A percentile compares a stretch with the other conserved stretches of the same genome.
phyloP scores from a whole-genome alignment of 2,888 invertebrate genomes.

The Iselma pallidipennis region DNA sequence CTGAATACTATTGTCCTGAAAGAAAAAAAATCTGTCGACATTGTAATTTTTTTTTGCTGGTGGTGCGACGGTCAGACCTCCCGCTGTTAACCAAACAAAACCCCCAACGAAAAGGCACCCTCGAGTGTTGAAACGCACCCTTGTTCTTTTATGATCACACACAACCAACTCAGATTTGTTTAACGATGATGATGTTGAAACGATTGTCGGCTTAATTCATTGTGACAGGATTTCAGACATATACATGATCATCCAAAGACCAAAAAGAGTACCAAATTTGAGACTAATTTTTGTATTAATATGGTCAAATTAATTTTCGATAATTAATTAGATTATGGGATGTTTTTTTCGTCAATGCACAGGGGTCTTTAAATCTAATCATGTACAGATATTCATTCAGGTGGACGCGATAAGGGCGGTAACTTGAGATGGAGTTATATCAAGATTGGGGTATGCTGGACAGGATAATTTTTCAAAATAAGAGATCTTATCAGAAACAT shows the following conservation, averaged over 20 bases:
- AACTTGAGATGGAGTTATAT: conserved; percentile 16
- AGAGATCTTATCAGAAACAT: not conserved
- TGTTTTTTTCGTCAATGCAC: too few relatives aligned
- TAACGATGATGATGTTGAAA: not conserved
- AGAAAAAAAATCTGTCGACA: conserved; percentile 1
- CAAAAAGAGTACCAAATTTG: too few relatives aligned
- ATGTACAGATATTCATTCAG: not conserved
- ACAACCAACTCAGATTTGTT: not conserved
- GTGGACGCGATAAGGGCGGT: conserved; percentile 21
- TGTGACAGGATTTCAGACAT: too few relatives aligned
- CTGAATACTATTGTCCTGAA: too few relatives aligned
- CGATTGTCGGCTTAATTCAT: not conserved
- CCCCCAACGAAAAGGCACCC: not conserved
- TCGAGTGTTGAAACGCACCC: not conserved
- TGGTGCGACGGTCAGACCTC: not conserved
- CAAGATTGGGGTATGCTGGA: not conserved
- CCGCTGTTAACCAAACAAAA: not conserved
- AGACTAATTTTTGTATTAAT: too few relatives aligned
- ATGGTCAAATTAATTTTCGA: too few relatives aligned
- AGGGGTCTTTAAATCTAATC: too few relatives aligned
- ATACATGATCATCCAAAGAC: too few relatives aligned
- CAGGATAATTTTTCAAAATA: not conserved
- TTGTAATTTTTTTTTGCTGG: not conserved
- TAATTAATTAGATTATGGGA: too few relatives aligned
- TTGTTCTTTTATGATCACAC: not conserved